Conservation (phyloP, 1,140 invertebrate species). For the Euglossa dilemma region DNA sequence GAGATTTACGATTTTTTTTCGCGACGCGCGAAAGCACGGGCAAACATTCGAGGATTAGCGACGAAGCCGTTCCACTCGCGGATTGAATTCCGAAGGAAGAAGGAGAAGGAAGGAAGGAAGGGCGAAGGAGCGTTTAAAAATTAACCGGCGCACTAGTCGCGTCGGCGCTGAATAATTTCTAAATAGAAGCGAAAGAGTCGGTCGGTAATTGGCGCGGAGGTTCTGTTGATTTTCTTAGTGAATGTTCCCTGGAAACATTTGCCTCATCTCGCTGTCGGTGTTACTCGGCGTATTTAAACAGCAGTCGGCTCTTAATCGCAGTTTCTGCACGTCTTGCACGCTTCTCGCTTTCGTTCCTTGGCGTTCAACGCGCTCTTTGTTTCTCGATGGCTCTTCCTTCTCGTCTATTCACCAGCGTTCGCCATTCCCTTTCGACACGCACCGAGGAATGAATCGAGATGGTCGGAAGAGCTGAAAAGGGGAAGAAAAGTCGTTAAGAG, state of each 20-base stretch:
- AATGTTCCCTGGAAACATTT: conserved; percentile 28
- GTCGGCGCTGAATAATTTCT: conserved; percentile 5
- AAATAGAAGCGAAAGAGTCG: conserved; percentile 16
- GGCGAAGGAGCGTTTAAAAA: not conserved
- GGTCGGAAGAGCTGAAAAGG: not conserved
- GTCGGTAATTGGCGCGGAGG: conserved; percentile 27
- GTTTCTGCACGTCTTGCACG: conserved; percentile 3
- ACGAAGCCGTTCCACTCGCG: not conserved
- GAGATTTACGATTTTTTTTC: not conserved
- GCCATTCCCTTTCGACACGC: conserved; percentile 43
- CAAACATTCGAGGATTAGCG: not conserved
- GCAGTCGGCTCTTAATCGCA: not conserved
- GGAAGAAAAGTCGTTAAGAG: conserved; percentile 36
- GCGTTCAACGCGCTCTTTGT: conserved; percentile 42
- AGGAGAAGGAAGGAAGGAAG: not conserved
- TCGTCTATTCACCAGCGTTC: conserved; percentile 37
- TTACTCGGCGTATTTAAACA: conserved; percentile 30
- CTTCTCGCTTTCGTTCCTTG: not conserved
- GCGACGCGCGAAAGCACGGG: not conserved
- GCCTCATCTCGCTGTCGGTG: not conserved
- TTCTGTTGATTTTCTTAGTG: conserved; percentile 16
- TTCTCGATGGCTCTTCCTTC: conserved; percentile 22
- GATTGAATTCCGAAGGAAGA: not conserved
- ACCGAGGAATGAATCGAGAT: conserved; percentile 38
- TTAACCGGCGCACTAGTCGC: not conserved